Evolutionary conservation across 2,113 vertebrate genomes (phyloP).

Genomic region (Caloenas nicobarica): DNA sequence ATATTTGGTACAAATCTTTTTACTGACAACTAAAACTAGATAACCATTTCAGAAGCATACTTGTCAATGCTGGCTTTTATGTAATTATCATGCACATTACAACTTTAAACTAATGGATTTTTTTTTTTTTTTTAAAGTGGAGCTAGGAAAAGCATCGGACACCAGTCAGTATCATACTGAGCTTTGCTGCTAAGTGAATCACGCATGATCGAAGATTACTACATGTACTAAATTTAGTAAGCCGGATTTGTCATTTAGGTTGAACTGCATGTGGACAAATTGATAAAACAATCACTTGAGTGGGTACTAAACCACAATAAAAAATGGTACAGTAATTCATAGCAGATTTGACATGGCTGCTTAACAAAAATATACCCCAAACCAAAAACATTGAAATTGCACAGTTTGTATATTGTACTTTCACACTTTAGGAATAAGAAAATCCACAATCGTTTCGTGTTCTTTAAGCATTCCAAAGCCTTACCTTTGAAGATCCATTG

Average conservation of each 20-base stretch:
- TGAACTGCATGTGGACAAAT: background rate
- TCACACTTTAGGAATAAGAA: background rate
- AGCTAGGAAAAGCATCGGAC: background rate
- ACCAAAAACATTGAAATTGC: background rate
- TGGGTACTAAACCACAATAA: background rate
- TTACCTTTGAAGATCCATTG: slow-evolving; percentile 96
- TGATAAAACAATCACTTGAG: background rate
- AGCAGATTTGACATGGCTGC: background rate
- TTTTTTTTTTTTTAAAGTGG: background rate
- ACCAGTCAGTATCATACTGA: background rate
- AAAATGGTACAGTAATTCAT: background rate
- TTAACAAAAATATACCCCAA: background rate
- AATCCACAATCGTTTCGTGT: background rate
- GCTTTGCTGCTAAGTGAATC: background rate
- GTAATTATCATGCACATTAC: background rate
- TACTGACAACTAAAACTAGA: background rate
- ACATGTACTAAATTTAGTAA: slow-evolving; percentile 44
- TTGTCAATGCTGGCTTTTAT: background rate
- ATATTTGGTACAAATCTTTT: background rate
- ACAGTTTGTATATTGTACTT: background rate
- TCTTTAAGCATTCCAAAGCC: slow-evolving; percentile 32
- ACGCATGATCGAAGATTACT: slow-evolving; percentile 34
- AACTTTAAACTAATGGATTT: background rate
- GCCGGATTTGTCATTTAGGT: slow-evolving; percentile 38
- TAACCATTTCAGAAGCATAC: background rate